Base-by-base conservation (phyloP, 2,113 vertebrate species). In the Camelus dromedarius region DNA sequence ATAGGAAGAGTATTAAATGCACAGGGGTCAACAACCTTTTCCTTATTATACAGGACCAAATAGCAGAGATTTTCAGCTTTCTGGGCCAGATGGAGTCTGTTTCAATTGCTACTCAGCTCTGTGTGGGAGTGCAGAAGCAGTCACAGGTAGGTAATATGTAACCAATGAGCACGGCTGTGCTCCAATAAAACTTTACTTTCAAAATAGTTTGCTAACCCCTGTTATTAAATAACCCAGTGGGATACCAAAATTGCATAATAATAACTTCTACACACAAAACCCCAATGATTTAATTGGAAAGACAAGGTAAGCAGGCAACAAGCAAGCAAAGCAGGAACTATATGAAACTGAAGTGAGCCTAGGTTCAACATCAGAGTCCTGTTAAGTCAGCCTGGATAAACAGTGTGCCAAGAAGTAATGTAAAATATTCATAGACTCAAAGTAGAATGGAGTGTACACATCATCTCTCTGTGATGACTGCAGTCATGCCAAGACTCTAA, bases 391-490 rank as follows among this genome's bases (percentile, higher is more conserved):
- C 83, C 24, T 32, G 6, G 85, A 58, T 19, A 93, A 77, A 95
- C 20, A 84, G 1, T 9, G 42, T 54, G 75, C 64, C 18, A 56
- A 90, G 73, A 89, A 87, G 26, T 56, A 81, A 24, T 14, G 35
- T 48, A 83, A 96, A 95, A 90, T 75, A 96, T 77, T 75, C 79
- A 83, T n/a, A 50, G 50, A 6, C 79, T 89, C 70, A 83, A 91
- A 93, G 73, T 15, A 32, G 35, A 81, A 96, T 50, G 76, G 67
- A 87, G n/a, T 75, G 60, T 20, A 48, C 12, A 48, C 22, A 22
- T 69, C 35, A 30, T 42, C 67, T 84, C 42, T 93, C 80, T 56
- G 62, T 58, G 67, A 84, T 72, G 56, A 69, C 48, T 83, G 11
- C 13, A 38, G 54, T 87, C 69, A 80, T 32, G 58, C 91, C 58